Evolutionary conservation across 2,888 invertebrate species (phyloP).

Genomic region (Germaria angustata): DNA sequence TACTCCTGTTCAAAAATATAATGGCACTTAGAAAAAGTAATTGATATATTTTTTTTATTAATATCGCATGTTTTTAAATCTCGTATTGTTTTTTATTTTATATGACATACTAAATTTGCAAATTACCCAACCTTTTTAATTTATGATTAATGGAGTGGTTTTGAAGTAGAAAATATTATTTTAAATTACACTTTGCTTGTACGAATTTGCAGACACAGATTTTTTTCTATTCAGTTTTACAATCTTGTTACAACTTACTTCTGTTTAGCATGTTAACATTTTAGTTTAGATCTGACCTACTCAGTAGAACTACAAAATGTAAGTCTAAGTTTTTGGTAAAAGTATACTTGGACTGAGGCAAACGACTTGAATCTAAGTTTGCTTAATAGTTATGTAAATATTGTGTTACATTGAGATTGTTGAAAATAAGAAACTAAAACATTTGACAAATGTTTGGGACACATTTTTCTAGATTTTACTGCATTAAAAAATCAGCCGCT

Average conservation of each 20-base stretch:
- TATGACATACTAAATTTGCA: not conserved
- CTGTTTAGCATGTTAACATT: conserved; percentile 19
- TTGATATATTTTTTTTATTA: too few relatives aligned
- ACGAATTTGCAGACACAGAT: not conserved
- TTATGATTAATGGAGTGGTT: conserved; percentile 31
- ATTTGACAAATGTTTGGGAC: not conserved
- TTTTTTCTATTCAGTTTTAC: not conserved
- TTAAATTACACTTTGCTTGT: not conserved
- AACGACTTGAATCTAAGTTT: not conserved
- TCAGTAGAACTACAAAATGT: conserved; percentile 23
- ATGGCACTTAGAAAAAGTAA: not conserved
- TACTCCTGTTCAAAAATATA: not conserved
- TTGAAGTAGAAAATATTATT: conserved; percentile 15
- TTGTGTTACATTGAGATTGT: not conserved
- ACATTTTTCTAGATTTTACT: too few relatives aligned
- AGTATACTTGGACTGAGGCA: not conserved
- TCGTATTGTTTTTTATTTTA: not conserved
- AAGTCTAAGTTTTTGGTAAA: not conserved
- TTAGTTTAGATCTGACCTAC: not conserved
- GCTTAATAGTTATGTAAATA: not conserved
- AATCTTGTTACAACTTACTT: conserved; percentile 30
- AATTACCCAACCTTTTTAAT: conserved; percentile 44
- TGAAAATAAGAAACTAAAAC: not conserved
- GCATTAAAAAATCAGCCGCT: too few relatives aligned
- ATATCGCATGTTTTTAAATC: too few relatives aligned